These are phyloP conservation scores for cat (Felis catus) DNA, from an alignment of 2,113 vertebrate species.

Conservation along the genomic window DNA sequence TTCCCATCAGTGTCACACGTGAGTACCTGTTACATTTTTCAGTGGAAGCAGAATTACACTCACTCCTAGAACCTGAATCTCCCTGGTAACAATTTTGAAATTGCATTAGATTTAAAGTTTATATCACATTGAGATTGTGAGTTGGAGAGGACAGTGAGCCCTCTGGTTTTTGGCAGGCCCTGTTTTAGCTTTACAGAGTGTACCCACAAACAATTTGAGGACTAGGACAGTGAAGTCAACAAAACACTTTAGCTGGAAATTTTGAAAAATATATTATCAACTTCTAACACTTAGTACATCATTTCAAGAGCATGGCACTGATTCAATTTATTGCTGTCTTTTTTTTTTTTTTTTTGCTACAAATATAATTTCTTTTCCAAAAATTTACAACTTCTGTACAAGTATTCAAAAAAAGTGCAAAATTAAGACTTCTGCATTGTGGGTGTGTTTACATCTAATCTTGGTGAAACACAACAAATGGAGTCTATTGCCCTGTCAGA, in stretches of 20 bases:
- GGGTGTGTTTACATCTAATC: neutral
- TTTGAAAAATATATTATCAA: conserved; percentile 84
- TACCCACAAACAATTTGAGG: conserved; percentile 77
- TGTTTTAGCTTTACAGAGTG: conserved; percentile 68
- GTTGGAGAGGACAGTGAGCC: conserved; percentile 11
- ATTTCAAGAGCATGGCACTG: conserved; percentile 84
- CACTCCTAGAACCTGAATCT: conserved; percentile 45
- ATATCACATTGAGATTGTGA: neutral
- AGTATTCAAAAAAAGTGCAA: conserved; percentile 91
- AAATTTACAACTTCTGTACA: conserved; percentile 89
- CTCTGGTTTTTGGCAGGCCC: conserved; percentile 41
- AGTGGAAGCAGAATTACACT: conserved; percentile 37
- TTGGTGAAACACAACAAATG: neutral
- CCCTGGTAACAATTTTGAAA: conserved; percentile 58
- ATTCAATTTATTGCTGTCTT: conserved; percentile 86
- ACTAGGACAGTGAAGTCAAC: conserved; percentile 75
- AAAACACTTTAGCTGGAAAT: conserved; percentile 73
- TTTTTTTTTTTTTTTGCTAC: conserved; percentile 80
- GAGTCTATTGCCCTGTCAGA: conserved; percentile 56
- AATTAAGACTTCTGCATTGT: conserved; percentile 82
- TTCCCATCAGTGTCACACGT: neutral
- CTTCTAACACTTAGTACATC: conserved; percentile 83
- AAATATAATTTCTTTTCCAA: conserved; percentile 87
- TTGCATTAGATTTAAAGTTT: conserved; percentile 66
- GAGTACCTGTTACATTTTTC: conserved; percentile 48